Percentiles rank a stretch among this genome's conserved stretches.
phyloP scores from a whole-genome alignment of 2,797 vertebrate genomes.

The Sebastes taczanowskii region DNA sequence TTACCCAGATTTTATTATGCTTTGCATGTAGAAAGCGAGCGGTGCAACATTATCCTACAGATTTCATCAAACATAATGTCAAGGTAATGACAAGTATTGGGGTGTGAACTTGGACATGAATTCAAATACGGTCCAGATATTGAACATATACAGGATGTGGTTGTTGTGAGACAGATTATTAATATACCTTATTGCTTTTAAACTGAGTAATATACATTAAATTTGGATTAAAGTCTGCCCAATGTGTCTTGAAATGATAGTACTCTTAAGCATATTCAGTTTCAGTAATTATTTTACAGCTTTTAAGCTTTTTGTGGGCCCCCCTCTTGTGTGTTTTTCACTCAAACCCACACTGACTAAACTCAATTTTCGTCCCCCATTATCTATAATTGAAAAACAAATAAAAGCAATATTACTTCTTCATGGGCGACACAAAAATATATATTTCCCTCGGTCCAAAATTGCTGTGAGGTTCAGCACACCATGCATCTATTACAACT shows the following conservation, averaged over 20 bases:
- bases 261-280: neutral
- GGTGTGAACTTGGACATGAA: neutral
- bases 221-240: neutral
- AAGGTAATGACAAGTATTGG: neutral
- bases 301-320: neutral
- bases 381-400: constrained; percentile 68
- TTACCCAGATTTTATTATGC: neutral
- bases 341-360: neutral
- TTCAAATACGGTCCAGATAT: neutral
- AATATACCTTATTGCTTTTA: neutral
- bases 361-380: constrained; percentile 41
- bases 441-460: constrained; percentile 29
- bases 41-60: neutral
- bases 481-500: constrained; percentile 25
- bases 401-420: constrained; percentile 47
- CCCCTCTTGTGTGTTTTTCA: neutral
- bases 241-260: neutral
- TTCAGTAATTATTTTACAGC: constrained; percentile 6
- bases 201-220: neutral
- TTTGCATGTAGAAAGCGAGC: neutral
- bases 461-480: constrained; percentile 36
- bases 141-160: neutral
- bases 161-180: neutral
- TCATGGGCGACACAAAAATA: constrained; percentile 13
- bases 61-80: constrained; percentile 8